Conservation (phyloP, 1,140 invertebrate species). For the Drosophila pallidifrons region DNA sequence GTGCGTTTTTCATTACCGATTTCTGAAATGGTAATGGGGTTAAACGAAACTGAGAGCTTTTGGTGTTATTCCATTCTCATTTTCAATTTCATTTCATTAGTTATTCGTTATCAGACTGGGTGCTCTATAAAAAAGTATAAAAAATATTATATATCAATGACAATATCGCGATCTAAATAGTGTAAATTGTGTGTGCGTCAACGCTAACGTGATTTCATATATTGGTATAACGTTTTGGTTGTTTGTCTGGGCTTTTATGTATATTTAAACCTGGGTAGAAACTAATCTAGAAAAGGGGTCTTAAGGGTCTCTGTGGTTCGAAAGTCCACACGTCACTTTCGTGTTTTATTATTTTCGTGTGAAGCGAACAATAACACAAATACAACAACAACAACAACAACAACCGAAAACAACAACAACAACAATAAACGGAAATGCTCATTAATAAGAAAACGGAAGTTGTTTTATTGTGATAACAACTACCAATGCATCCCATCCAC, state of each 20-base stretch:
- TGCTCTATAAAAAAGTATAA: slow-evolving; percentile 30
- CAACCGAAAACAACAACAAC: slow-evolving; percentile 42
- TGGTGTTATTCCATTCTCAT: background rate
- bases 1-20: slow-evolving; percentile 33
- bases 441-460: slow-evolving; percentile 66
- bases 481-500: slow-evolving; percentile 1
- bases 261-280: slow-evolving; percentile 21
- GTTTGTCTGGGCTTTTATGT: slow-evolving; percentile 1
- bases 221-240: slow-evolving; percentile 1
- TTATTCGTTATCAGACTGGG: slow-evolving; percentile 6
- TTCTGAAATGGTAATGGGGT: no score
- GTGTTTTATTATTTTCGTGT: slow-evolving; percentile 28
- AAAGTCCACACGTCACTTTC: slow-evolving; percentile 37
- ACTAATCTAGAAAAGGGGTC: slow-evolving; percentile 38
- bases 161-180: slow-evolving; percentile 30
- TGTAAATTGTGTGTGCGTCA: slow-evolving; percentile 46
- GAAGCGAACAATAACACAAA: slow-evolving; percentile 39
- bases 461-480: slow-evolving; percentile 63
- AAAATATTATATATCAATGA: slow-evolving; percentile 39
- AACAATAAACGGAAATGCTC: slow-evolving; percentile 63
- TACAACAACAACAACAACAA: slow-evolving; percentile 48
- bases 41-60: background rate
- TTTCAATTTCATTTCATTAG: slow-evolving; percentile 14
- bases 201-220: slow-evolving; percentile 50
- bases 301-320: slow-evolving; percentile 32